Percentiles rank a stretch among this genome's conserved stretches.
phyloP scores from a whole-genome alignment of 2,888 invertebrate genomes.

The Dexiosoma caninum region DNA sequence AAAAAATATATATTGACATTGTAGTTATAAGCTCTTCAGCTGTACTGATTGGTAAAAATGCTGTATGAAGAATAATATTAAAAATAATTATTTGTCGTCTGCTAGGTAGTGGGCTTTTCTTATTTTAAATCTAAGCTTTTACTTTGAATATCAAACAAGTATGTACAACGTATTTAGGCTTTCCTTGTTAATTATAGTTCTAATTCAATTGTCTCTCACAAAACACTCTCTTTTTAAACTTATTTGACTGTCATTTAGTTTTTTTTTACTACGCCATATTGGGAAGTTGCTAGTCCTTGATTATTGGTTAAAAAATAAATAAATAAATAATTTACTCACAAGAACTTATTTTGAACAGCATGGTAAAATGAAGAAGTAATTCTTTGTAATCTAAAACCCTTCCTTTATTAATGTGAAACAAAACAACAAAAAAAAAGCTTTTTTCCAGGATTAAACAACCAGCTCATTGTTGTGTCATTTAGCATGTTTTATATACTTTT shows the following conservation, averaged over 20 bases:
- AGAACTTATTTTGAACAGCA: slow-evolving; percentile 45
- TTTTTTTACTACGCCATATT: not conserved
- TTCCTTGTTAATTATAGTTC: slow-evolving; percentile 18
- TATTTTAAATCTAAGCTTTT: no score
- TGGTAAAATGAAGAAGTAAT: slow-evolving; percentile 41
- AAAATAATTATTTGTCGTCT: not conserved
- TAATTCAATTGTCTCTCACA: not conserved
- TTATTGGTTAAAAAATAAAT: not conserved
- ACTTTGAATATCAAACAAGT: not conserved
- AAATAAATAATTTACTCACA: slow-evolving; percentile 2
- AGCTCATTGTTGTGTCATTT: slow-evolving; percentile 57
- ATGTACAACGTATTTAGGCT: not conserved
- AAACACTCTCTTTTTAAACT: not conserved
- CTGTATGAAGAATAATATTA: not conserved
- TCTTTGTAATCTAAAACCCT: slow-evolving; percentile 1
- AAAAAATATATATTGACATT: slow-evolving; percentile 60
- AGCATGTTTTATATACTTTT: slow-evolving; percentile 50
- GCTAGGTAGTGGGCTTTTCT: slow-evolving; percentile 27
- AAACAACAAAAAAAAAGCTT: slow-evolving; percentile 33
- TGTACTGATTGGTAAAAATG: not conserved
- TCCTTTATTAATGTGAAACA: slow-evolving; percentile 10
- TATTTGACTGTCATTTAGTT: slow-evolving; percentile 1
- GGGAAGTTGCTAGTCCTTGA: slow-evolving; percentile 50
- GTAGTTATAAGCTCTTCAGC: not conserved
- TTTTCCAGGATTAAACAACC: slow-evolving; percentile 49